These are phyloP conservation scores for Ceratina australensis DNA, from an alignment of 1,140 invertebrate species.

Conservation along the genomic window DNA sequence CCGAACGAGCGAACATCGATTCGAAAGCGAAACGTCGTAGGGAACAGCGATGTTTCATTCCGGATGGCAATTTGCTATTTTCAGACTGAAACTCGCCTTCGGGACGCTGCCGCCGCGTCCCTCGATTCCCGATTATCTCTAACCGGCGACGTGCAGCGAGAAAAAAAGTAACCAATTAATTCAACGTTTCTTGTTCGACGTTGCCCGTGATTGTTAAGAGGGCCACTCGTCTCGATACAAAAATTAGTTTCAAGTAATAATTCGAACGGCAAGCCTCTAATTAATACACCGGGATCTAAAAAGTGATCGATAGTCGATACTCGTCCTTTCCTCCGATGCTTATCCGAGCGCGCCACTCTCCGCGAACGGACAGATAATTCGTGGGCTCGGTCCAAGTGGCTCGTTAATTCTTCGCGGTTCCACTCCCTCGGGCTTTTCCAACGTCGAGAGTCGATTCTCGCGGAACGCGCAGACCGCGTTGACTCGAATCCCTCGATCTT, in stretches of 20 bases:
- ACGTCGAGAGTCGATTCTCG: constrained; percentile 9
- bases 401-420: constrained; percentile 35
- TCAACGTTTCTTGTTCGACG: neutral
- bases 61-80: too few species aligned
- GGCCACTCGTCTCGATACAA: neutral
- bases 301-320: constrained; percentile 38
- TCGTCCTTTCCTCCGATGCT: neutral
- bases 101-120: too few species aligned
- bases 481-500: too few species aligned
- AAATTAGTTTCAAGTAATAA: constrained; percentile 14
- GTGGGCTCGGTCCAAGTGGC: constrained; percentile 12
- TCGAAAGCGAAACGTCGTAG: too few species aligned
- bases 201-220: neutral
- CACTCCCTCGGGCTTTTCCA: constrained; percentile 1
- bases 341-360: constrained; percentile 6
- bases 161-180: too few species aligned
- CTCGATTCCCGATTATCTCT: too few species aligned
- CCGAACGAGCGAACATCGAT: too few species aligned
- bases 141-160: too few species aligned
- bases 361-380: constrained; percentile 30
- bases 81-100: too few species aligned
- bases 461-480: neutral
- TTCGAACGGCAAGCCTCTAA: constrained; percentile 11
- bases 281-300: constrained; percentile 25
- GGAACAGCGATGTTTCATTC: too few species aligned